Evolutionary conservation across 1,140 invertebrate genomes (phyloP).

Genomic region (Dinoponera quadriceps): DNA sequence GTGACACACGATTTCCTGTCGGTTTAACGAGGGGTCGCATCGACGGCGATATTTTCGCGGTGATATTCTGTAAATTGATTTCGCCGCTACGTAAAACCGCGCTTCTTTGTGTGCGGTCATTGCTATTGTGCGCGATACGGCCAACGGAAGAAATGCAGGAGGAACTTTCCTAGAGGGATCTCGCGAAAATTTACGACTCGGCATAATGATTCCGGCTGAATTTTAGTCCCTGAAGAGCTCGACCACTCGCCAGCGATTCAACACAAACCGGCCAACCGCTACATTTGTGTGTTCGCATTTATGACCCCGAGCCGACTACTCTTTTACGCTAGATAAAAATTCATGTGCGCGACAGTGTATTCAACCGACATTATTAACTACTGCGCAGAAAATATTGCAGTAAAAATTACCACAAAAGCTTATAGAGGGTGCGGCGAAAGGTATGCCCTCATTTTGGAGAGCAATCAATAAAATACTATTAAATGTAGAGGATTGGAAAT

Average conservation of each 20-base stretch:
- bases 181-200: conserved; percentile 49
- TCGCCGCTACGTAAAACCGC: conserved; percentile 14
- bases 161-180: conserved; percentile 22
- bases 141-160: conserved; percentile 29
- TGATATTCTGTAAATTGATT: conserved; percentile 52
- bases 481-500: too few species aligned
- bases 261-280: neutral
- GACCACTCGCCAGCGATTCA: neutral
- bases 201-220: conserved; percentile 45
- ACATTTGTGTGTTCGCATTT: conserved; percentile 10
- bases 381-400: too few species aligned
- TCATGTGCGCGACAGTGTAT: neutral
- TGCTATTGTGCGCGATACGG: conserved; percentile 52
- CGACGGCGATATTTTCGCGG: conserved; percentile 53
- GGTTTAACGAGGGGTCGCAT: conserved; percentile 46
- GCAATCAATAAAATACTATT: too few species aligned
- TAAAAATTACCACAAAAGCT: too few species aligned
- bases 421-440: too few species aligned
- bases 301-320: neutral
- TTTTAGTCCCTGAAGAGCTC: conserved; percentile 12
- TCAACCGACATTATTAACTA: neutral
- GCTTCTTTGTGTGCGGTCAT: conserved; percentile 50
- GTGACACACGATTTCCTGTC: conserved; percentile 36
- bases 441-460: too few species aligned
- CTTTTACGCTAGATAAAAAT: conserved; percentile 3